Evolutionary conservation across 2,797 vertebrate genomes (phyloP).

Genomic region (Macropus fuliginosus): DNA sequence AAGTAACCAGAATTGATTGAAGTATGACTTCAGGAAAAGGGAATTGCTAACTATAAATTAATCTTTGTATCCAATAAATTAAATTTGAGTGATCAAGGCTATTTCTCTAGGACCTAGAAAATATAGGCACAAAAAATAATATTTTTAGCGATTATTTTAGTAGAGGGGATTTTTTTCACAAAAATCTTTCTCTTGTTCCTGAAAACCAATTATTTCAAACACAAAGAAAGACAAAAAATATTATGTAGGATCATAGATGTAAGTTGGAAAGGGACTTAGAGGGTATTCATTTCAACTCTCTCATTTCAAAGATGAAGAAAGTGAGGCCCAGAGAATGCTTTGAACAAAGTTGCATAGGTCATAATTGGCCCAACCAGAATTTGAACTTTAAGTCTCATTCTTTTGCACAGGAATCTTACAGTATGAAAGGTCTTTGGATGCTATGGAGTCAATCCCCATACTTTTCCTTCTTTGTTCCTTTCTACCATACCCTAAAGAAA

Average conservation of each 20-base stretch:
- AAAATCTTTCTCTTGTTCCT: not conserved
- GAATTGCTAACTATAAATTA: not conserved
- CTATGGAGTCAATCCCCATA: not conserved
- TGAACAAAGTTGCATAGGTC: not conserved
- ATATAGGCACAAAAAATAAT: not conserved
- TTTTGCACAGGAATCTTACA: not conserved
- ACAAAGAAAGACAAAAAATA: not conserved
- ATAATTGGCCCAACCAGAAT: not conserved
- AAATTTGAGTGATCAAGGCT: not conserved
- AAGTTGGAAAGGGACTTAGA: not conserved
- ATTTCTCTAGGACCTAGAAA: not conserved
- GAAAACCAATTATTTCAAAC: not conserved
- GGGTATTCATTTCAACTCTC: not conserved
- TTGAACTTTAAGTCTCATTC: not conserved
- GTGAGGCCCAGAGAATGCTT: not conserved
- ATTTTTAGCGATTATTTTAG: not conserved
- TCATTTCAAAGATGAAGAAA: conserved; percentile 16
- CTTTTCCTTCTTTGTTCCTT: not conserved
- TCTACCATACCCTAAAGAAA: not conserved
- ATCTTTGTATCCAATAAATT: not conserved
- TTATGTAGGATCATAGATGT: not conserved
- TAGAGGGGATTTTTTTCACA: not conserved
- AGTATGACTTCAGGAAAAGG: not conserved
- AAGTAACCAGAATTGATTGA: not conserved
- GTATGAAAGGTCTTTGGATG: not conserved